A percentile compares a stretch with the other conserved stretches of the same genome.
Conservation (phyloP, 2,113 vertebrate species). For the Carettochelys insculpta region DNA sequence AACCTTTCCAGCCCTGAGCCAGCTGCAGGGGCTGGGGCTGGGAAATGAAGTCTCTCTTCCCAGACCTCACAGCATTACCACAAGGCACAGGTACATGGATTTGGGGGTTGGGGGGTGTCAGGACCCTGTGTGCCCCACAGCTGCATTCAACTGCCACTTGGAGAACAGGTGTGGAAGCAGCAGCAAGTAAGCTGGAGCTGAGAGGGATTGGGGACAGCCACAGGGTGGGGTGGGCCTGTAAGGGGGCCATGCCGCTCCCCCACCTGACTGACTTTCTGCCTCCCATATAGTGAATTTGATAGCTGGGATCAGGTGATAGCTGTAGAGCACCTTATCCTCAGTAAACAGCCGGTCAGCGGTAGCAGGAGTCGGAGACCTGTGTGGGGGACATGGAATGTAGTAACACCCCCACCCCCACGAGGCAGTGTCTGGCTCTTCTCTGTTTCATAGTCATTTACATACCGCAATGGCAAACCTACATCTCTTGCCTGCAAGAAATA, state of each 20-base stretch:
- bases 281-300: neutral
- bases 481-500: no score
- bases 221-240: neutral
- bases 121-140: neutral
- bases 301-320: neutral
- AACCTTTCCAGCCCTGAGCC: no score
- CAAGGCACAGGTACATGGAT: neutral
- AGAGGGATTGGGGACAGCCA: neutral
- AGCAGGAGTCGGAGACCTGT: no score
- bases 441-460: no score
- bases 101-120: neutral
- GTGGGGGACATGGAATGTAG: no score
- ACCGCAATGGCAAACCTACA: no score
- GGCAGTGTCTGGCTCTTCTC: no score
- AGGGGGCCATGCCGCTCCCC: neutral
- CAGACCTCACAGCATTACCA: neutral
- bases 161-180: neutral
- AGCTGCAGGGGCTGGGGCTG: no score
- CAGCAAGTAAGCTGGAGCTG: neutral
- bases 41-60: no score
- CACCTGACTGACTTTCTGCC: neutral
- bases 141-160: no score
- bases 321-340: neutral
- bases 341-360: neutral
- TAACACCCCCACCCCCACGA: no score